Percentiles rank a stretch among this genome's conserved stretches.
Conservation (phyloP, 2,888 invertebrate species). For the Dasypogon diadema region DNA sequence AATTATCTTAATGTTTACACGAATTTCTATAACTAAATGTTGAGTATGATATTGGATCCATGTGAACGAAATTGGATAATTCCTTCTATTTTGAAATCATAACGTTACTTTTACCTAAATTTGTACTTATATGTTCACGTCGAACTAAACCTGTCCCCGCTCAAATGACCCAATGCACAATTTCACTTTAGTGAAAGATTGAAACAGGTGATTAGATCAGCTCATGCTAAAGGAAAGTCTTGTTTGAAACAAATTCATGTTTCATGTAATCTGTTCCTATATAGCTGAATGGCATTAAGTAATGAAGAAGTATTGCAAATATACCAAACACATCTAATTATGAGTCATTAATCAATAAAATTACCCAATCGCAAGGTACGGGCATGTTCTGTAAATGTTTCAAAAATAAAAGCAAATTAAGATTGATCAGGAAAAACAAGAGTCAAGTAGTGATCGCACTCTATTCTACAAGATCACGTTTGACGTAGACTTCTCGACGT, state of each 20-base stretch:
- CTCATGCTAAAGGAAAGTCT: background rate
- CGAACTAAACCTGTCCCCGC: background rate
- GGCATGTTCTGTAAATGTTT: conserved; percentile 3
- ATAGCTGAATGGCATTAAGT: conserved; percentile 59
- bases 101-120: too few relatives aligned
- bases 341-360: conserved; percentile 69
- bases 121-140: too few relatives aligned
- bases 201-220: conserved; percentile 15
- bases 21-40: too few relatives aligned
- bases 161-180: background rate
- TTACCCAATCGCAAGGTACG: conserved; percentile 60
- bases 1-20: too few relatives aligned
- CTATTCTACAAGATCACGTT: conserved; percentile 46
- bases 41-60: too few relatives aligned
- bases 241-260: background rate
- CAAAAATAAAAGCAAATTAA: conserved; percentile 13
- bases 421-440: conserved; percentile 30
- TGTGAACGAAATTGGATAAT: too few relatives aligned
- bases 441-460: conserved; percentile 9
- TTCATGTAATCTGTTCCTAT: conserved; percentile 11
- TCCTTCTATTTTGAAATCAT: too few relatives aligned
- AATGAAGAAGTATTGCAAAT: conserved; percentile 67
- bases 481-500: conserved; percentile 23
- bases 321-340: conserved; percentile 68
- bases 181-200: background rate